Conservation (phyloP, 2,888 invertebrate species). For the Margaritifera margaritifera region DNA sequence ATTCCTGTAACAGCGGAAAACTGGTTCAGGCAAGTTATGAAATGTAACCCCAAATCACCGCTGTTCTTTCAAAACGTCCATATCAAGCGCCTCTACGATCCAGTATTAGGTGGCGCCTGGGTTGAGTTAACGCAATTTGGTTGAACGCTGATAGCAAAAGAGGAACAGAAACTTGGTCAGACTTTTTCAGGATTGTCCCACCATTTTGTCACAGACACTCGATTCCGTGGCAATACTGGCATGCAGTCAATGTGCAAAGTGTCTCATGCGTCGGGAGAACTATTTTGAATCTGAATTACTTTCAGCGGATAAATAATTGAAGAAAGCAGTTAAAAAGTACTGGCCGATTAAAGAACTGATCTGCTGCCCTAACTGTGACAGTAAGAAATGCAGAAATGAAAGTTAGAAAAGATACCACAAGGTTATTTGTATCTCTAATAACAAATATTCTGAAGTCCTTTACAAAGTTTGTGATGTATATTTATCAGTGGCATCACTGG, state of each 20-base stretch:
- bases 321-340: constrained; percentile 36
- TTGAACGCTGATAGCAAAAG: constrained; percentile 37
- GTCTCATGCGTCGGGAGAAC: constrained; percentile 46
- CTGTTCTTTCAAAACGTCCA: constrained; percentile 50
- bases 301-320: constrained; percentile 29
- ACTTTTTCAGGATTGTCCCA: constrained; percentile 48
- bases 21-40: constrained; percentile 45
- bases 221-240: constrained; percentile 41
- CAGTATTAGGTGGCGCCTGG: constrained; percentile 34
- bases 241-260: constrained; percentile 51
- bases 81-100: constrained; percentile 45
- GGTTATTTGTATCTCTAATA: constrained; percentile 51
- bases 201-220: constrained; percentile 51
- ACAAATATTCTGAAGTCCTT: constrained; percentile 39
- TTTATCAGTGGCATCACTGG: constrained; percentile 15
- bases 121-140: constrained; percentile 45
- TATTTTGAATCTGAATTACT: constrained; percentile 44
- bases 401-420: constrained; percentile 59
- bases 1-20: constrained; percentile 51
- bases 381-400: constrained; percentile 42
- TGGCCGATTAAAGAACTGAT: constrained; percentile 43
- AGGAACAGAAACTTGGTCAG: constrained; percentile 33
- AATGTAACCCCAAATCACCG: constrained; percentile 35
- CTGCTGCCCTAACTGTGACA: constrained; percentile 42
- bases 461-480: constrained; percentile 49